Evolutionary conservation across 37 sponge, comb jelly and placozoan genomes (phyloP).

Genomic region (Hormiphora californensis): DNA sequence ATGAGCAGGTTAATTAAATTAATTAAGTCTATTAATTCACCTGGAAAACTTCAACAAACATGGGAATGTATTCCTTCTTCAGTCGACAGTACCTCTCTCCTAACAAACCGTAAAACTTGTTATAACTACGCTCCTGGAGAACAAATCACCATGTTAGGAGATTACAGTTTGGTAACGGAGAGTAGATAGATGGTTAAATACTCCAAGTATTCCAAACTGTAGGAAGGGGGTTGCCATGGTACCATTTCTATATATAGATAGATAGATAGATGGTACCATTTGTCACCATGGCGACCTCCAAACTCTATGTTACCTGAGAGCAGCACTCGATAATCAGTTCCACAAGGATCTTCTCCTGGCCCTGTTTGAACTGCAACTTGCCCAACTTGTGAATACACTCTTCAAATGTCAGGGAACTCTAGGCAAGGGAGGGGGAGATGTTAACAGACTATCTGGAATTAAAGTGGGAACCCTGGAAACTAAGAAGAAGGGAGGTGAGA

Average conservation of each 20-base stretch:
- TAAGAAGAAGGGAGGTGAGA: too few relatives aligned
- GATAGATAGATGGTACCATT: neutral
- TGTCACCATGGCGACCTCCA: too few relatives aligned
- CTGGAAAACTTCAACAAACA: slow-evolving; percentile 68
- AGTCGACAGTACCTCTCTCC: slow-evolving; percentile 81
- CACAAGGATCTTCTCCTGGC: slow-evolving; percentile 70
- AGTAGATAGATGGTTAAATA: too few relatives aligned
- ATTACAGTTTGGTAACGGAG: too few relatives aligned
- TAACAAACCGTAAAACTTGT: neutral
- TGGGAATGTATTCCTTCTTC: slow-evolving; percentile 80
- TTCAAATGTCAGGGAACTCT: slow-evolving; percentile 72
- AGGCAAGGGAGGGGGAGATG: too few relatives aligned
- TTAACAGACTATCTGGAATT: too few relatives aligned
- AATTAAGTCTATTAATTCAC: slow-evolving; percentile 62
- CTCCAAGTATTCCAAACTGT: too few relatives aligned
- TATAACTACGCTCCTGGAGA: too few relatives aligned
- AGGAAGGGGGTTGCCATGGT: too few relatives aligned
- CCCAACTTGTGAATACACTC: slow-evolving; percentile 96
- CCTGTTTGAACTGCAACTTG: slow-evolving; percentile 69
- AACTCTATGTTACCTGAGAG: too few relatives aligned
- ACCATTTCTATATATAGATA: neutral
- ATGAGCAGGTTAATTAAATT: neutral
- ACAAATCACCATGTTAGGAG: too few relatives aligned
- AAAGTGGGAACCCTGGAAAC: too few relatives aligned
- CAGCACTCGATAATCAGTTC: slow-evolving; percentile 44